A percentile compares a stretch with the other conserved stretches of the same genome.
These are phyloP conservation scores for Passer domesticus DNA, from an alignment of 2,113 vertebrate genomes.

Conservation along the genomic window DNA sequence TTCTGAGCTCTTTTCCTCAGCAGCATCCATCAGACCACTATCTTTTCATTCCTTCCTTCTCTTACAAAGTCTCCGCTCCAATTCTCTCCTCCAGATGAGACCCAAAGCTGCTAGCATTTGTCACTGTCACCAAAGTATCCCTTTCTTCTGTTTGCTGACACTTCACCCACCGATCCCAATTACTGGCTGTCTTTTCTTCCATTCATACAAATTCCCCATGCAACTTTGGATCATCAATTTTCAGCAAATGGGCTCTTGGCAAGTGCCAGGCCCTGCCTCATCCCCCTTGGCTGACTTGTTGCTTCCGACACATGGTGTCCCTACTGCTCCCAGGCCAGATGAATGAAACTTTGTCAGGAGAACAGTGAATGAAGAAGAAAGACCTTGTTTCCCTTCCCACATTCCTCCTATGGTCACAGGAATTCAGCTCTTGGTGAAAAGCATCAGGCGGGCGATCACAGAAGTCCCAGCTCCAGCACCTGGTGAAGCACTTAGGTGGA, in stretches of 20 bases:
- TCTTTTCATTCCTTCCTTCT: conserved; percentile 23
- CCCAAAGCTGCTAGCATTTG: conserved; percentile 53
- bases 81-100: conserved; percentile 45
- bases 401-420: not conserved
- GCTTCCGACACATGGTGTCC: not conserved
- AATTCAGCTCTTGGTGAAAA: not conserved
- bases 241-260: conserved; percentile 16
- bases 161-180: conserved; percentile 65
- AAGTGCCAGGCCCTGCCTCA: not conserved
- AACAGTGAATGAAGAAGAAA: conserved; percentile 14
- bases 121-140: conserved; percentile 65
- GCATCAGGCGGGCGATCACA: not conserved
- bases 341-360: conserved; percentile 30
- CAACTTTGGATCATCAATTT: conserved; percentile 60
- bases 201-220: conserved; percentile 60
- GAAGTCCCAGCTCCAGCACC: not conserved
- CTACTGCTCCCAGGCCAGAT: not conserved
- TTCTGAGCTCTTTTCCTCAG: not conserved
- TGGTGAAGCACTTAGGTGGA: not conserved
- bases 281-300: not conserved
- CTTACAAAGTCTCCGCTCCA: not conserved
- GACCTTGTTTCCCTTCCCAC: not conserved
- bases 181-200: conserved; percentile 60
- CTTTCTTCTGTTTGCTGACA: conserved; percentile 63
- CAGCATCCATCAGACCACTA: not conserved